Base-by-base conservation (phyloP, 2,797 vertebrate genomes). In the Paguma larvata region DNA sequence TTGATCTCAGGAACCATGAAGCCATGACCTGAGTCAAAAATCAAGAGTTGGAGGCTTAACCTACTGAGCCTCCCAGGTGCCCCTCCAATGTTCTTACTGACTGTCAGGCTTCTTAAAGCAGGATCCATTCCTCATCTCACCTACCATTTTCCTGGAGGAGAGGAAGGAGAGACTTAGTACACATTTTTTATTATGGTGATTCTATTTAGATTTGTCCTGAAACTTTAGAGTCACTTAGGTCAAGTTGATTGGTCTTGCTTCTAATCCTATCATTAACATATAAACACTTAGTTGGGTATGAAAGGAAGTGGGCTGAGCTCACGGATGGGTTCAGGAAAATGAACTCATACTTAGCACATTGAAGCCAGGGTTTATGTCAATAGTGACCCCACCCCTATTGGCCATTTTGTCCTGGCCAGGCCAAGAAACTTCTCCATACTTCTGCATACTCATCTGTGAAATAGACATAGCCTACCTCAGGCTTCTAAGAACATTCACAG, bases 311-410 rank as follows among this genome's bases (percentile, higher is more conserved):
- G 3, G 15, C 13, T 89, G 85, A 89, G 14, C 0, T 1, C 19
- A 44, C 18, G 30, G 30, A 2, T 25, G 2, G 6, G 25, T 1
- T 16, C 1, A 18, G 25, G 30, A 75, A 82, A 75, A 34, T 9
- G 16, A 86, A 16, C 56, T 25, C n/a, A 44, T 8, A 15, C 34
- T 91, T 13, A 67, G 21, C 4, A 53, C 23, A 11, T 10, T 56
- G 38, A 46, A 16, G 15, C 25, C 4, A 12, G 6, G 4, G 19
- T 62, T 72, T 85, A 14, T 14, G 63, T 48, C 32, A n/a, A 1
- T 15, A 59, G 3, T 38, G n/a, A 3, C 7, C 59, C 9, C 10
- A 1, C 30, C 10, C 4, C 34, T 21, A 0, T 13, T 63, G 30
- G 2, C 25, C 23, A 3, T 12, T 85, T 51, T 59, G 27, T 25